These are phyloP conservation scores for Cerastis rubricosa DNA, from an alignment of 2,888 invertebrate species.

Conservation along the genomic window DNA sequence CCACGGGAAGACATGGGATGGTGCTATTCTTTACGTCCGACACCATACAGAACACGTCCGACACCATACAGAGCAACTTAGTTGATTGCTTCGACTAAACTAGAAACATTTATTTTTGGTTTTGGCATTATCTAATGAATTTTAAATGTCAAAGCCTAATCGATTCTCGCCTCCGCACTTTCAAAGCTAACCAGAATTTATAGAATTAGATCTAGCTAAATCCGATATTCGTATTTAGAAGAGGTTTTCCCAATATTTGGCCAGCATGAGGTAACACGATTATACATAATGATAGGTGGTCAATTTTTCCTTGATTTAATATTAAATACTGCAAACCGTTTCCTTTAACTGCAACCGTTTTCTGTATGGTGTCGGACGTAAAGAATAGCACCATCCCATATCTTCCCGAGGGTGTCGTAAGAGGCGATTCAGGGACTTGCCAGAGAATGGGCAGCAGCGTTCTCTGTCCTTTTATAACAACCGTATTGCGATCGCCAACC, in stretches of 20 bases:
- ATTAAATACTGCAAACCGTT: neutral
- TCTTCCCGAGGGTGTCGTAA: too few relatives aligned
- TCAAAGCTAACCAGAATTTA: slow-evolving; percentile 2
- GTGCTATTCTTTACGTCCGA: too few relatives aligned
- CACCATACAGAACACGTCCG: too few relatives aligned
- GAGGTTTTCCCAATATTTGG: neutral
- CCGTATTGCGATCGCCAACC: too few relatives aligned
- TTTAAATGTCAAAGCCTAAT: slow-evolving; percentile 24
- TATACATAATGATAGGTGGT: neutral
- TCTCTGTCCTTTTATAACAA: too few relatives aligned
- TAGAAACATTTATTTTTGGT: slow-evolving; percentile 6
- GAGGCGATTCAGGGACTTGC: too few relatives aligned
- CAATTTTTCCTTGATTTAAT: neutral
- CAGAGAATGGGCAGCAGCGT: too few relatives aligned
- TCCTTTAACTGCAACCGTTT: too few relatives aligned
- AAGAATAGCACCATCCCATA: too few relatives aligned
- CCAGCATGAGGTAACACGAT: neutral
- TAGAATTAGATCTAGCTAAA: neutral
- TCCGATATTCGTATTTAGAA: neutral
- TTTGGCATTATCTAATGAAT: slow-evolving; percentile 29
- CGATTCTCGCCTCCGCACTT: slow-evolving; percentile 20
- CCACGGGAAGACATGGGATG: too few relatives aligned
- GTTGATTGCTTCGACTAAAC: slow-evolving; percentile 1
- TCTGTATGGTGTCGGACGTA: too few relatives aligned
- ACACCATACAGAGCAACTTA: neutral